Conservation (phyloP, 2,888 invertebrate species). For the Priocnemis perturbator region DNA sequence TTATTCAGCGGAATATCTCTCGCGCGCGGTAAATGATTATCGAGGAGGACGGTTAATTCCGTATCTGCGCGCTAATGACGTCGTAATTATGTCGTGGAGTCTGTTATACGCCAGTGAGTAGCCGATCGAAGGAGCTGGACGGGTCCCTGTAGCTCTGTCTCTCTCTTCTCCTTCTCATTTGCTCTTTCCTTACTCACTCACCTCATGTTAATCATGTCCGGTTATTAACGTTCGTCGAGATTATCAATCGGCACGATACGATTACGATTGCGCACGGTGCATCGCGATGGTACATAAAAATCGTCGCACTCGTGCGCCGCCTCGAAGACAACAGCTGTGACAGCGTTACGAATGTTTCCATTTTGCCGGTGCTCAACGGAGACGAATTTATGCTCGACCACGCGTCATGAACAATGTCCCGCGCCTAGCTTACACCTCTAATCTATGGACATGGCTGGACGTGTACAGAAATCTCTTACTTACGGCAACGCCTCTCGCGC, state of each 20-base stretch:
- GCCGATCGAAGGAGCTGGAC: neutral
- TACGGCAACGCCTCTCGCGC: too few relatives aligned
- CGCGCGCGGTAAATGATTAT: constrained; percentile 26
- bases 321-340: neutral
- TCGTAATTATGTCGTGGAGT: constrained; percentile 36
- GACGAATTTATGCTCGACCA: neutral
- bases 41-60: constrained; percentile 32
- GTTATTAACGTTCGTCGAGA: neutral
- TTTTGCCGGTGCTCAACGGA: neutral
- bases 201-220: neutral
- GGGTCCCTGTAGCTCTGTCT: too few relatives aligned
- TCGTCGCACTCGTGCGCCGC: too few relatives aligned
- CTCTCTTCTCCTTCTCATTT: neutral
- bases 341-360: too few relatives aligned
- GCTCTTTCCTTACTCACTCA: neutral
- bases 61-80: constrained; percentile 36
- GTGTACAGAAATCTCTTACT: too few relatives aligned
- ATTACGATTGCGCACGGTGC: constrained; percentile 1
- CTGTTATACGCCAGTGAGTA: constrained; percentile 26
- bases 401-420: neutral
- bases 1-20: constrained; percentile 9
- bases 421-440: neutral
- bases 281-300: neutral
- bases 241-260: constrained; percentile 4
- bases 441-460: neutral